A percentile compares a stretch with the other conserved stretches of the same genome.
phyloP scores from a whole-genome alignment of 2,797 vertebrate species.

The Darevskia mixta region DNA sequence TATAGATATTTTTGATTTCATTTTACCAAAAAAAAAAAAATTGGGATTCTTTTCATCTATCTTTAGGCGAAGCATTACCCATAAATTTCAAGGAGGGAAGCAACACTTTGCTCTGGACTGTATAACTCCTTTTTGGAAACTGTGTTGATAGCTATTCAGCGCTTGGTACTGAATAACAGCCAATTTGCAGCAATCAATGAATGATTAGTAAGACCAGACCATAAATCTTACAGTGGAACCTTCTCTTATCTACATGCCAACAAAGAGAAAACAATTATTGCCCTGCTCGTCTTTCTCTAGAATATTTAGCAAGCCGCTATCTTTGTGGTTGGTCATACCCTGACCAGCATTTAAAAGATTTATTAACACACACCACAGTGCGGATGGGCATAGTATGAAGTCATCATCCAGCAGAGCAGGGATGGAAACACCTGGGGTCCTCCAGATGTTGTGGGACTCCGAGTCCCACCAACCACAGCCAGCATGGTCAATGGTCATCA shows the following conservation, averaged over 20 bases:
- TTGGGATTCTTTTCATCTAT: not conserved
- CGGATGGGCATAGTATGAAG: not conserved
- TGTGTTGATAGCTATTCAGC: not conserved
- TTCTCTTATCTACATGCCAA: not conserved
- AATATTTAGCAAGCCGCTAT: not conserved
- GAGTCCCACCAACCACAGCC: not conserved
- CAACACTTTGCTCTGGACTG: not conserved
- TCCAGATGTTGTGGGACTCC: not conserved
- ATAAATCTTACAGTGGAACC: not conserved
- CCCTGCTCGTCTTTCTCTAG: not conserved
- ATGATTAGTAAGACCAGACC: not conserved
- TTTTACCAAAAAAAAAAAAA: not conserved
- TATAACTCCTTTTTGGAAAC: not conserved
- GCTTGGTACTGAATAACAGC: slow-evolving; percentile 4
- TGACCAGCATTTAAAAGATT: not conserved
- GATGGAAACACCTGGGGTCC: not conserved
- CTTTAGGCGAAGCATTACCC: not conserved
- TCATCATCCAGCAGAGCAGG: not conserved
- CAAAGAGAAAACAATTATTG: not conserved
- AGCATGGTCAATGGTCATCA: not conserved
- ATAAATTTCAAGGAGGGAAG: not conserved
- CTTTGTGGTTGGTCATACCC: not conserved
- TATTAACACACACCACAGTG: not conserved
- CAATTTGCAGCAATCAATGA: not conserved
- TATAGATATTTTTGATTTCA: too few species aligned